Base-by-base conservation (phyloP, 1,140 invertebrate species). In the Scaptomyza graminum region DNA sequence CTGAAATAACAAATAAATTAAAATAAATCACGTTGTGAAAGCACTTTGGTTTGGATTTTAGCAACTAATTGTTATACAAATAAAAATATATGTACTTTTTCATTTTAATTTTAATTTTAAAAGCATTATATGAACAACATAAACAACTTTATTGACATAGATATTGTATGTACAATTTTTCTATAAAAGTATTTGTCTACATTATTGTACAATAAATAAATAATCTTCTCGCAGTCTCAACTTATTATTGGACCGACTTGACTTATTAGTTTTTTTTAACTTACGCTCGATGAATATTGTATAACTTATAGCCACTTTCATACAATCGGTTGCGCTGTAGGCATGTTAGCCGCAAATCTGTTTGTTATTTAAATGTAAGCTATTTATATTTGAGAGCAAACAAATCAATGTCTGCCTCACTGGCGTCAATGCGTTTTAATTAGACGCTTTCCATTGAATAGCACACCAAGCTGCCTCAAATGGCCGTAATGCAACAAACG, bases 351-450 rank as follows among this genome's bases (percentile, higher is more conserved):
- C n/a, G 39, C 22, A 57, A 28, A 16, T 43, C 15, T 15, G 54
- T 22, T 13, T 44, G 18, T 18, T 3, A 22, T 22, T 0, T 22
- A 22, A 22, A 22, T 22, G 18, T 3, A 22, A 22, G 18, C 18
- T 22, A 22, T 22, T 22, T 22, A 22, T 22, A 22, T 22, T 22
- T 22, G 18, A 22, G 18, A 22, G 3, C 37, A 39, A 18, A 34
- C 3, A 34, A 3, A 31, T 6, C 3, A 31, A 31, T 31, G 28
- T 6, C 16, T 1, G 7, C n/a, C 18, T 41, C 25, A n/a, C 25
- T 50, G n/a, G 15, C n/a, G 46, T 66, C 72, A 80, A 80, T 80
- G 78, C 56, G 71, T 76, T 80, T 80, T 74, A 80, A 80, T 80
- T 80, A 64, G 52, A 46, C 39, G 44, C 37, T 52, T 62, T 31